Percentiles rank a stretch among this genome's conserved stretches.
phyloP scores from a whole-genome alignment of 2,113 vertebrate species.

The Microcebus lehilahytsara region DNA sequence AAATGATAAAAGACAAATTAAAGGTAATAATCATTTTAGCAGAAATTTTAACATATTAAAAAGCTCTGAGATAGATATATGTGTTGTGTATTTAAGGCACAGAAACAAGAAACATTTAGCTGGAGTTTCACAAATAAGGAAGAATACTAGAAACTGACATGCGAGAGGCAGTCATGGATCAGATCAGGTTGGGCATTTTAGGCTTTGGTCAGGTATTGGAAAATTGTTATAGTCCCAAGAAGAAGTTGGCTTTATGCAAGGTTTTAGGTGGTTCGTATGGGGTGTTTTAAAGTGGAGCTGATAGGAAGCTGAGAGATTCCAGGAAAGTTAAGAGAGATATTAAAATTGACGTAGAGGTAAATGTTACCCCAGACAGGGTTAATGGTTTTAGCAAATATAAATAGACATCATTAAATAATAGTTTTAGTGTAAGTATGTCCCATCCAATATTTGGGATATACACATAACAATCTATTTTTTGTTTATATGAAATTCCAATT shows the following conservation, averaged over 20 bases:
- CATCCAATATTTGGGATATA: not conserved
- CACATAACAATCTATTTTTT: not conserved
- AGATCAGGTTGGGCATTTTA: not conserved
- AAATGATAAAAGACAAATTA: not conserved
- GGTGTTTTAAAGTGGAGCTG: not conserved
- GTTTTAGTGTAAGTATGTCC: not conserved
- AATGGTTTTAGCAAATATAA: not conserved
- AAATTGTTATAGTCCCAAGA: not conserved
- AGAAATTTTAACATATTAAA: not conserved
- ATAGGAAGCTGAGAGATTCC: not conserved
- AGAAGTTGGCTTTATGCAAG: not conserved
- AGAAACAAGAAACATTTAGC: not conserved
- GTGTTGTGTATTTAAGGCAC: not conserved
- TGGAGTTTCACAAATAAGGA: not conserved
- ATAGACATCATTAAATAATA: not conserved
- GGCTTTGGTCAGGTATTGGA: not conserved
- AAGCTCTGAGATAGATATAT: not conserved
- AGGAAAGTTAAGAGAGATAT: not conserved
- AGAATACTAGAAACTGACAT: not conserved
- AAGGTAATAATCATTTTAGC: not conserved
- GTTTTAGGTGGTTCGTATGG: not conserved
- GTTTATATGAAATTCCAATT: not conserved
- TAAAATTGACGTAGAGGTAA: not conserved
- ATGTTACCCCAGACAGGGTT: not conserved
- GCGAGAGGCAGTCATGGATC: not conserved